Evolutionary conservation across 2,113 vertebrate genomes (phyloP).

Genomic region (rat (Rattus norvegicus)): GRCr8 NC_086022.1:85401501-85402000

Average conservation of each 20-base stretch:
- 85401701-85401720: background rate
- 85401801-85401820: too few relatives aligned
- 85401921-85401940: too few relatives aligned
- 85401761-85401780: background rate
- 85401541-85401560: background rate
- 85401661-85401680: background rate
- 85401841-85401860: too few relatives aligned
- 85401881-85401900: background rate
- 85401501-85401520: accelerated
- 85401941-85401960: background rate
- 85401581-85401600: accelerated
- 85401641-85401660: background rate
- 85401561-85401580: background rate
- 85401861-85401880: too few relatives aligned
- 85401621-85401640: background rate
- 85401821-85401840: background rate
- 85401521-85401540: background rate
- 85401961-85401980: too few relatives aligned
- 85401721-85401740: background rate
- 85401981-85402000: too few relatives aligned
- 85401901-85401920: background rate
- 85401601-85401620: background rate
- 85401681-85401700: background rate
- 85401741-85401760: background rate
- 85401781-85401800: background rate